Conservation (phyloP, 2,113 vertebrate genomes). For the Halichoeres trimaculatus region DNA sequence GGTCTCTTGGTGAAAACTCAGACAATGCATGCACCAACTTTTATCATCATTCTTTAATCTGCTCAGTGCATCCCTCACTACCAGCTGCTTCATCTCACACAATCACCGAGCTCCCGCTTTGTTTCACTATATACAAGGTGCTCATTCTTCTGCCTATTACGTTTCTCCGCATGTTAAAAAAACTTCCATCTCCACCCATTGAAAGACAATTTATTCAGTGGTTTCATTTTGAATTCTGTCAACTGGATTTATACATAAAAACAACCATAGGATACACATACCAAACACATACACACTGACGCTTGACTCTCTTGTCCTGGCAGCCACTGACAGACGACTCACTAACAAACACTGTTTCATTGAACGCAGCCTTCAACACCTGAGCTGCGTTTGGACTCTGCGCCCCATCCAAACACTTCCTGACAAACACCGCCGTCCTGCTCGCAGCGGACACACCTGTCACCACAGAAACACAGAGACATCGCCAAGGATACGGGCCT, state of each 20-base stretch:
- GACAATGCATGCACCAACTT: neutral
- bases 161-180: too few species aligned
- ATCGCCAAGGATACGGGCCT: constrained; percentile 72
- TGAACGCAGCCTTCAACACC: constrained; percentile 73
- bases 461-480: constrained; percentile 71
- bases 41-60: neutral
- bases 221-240: neutral
- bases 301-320: constrained; percentile 24
- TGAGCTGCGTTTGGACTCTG: constrained; percentile 65
- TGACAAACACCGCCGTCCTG: constrained; percentile 70
- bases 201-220: neutral
- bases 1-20: neutral
- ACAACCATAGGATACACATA: constrained; percentile 11
- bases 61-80: too few species aligned
- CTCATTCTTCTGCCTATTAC: neutral
- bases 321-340: constrained; percentile 62
- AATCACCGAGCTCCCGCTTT: neutral
- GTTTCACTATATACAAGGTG: neutral
- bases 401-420: constrained; percentile 69
- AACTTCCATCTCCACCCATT: neutral
- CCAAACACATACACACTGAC: neutral
- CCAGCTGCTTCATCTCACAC: neutral
- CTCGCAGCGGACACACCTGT: constrained; percentile 78
- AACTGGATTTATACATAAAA: neutral
- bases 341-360: constrained; percentile 51